A percentile compares a stretch with the other conserved stretches of the same genome.
These are phyloP conservation scores for Hydrozoanthus tunicans DNA, from an alignment of 64 coral and sea anemone species.

Conservation along the genomic window DNA sequence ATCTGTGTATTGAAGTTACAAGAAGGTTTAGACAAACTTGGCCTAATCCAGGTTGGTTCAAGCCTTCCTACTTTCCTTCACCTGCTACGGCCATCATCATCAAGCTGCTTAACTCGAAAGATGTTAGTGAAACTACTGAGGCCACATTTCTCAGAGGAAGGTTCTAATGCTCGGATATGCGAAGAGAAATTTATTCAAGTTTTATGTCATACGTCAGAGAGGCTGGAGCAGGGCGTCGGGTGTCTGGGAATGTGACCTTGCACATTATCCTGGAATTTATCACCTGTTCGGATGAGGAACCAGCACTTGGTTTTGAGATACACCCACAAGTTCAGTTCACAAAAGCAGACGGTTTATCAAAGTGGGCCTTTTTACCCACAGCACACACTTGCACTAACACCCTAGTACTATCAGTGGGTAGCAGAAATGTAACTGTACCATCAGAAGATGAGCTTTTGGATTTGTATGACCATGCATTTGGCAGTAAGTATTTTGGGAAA, in stretches of 20 bases:
- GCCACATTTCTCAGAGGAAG: slow-evolving; percentile 51
- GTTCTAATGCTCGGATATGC: slow-evolving; percentile 48
- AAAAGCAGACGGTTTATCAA: slow-evolving; percentile 42
- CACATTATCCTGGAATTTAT: slow-evolving; percentile 56
- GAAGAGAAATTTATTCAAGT: slow-evolving; percentile 56
- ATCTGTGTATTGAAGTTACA: slow-evolving; percentile 43
- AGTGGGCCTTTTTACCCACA: slow-evolving; percentile 38
- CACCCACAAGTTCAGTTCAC: slow-evolving; percentile 45
- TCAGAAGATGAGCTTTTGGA: slow-evolving; percentile 10
- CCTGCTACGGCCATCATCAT: slow-evolving; percentile 38
- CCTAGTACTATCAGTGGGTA: slow-evolving; percentile 22
- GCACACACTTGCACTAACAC: slow-evolving; percentile 15
- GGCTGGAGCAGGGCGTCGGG: slow-evolving; percentile 41
- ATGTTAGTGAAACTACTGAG: slow-evolving; percentile 50
- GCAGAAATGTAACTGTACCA: slow-evolving; percentile 3
- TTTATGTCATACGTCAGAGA: slow-evolving; percentile 54
- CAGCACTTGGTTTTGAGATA: slow-evolving; percentile 51
- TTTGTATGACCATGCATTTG: slow-evolving; percentile 28
- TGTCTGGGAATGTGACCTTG: slow-evolving; percentile 39
- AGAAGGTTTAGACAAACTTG: slow-evolving; percentile 48
- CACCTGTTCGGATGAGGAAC: slow-evolving; percentile 35
- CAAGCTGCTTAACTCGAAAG: slow-evolving; percentile 21
- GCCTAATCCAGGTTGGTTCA: slow-evolving; percentile 36
- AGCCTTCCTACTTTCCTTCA: slow-evolving; percentile 52
- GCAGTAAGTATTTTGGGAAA: slow-evolving; percentile 38